These are phyloP conservation scores for Listronotus oregonensis DNA, from an alignment of 1,140 invertebrate species.

Conservation along the genomic window DNA sequence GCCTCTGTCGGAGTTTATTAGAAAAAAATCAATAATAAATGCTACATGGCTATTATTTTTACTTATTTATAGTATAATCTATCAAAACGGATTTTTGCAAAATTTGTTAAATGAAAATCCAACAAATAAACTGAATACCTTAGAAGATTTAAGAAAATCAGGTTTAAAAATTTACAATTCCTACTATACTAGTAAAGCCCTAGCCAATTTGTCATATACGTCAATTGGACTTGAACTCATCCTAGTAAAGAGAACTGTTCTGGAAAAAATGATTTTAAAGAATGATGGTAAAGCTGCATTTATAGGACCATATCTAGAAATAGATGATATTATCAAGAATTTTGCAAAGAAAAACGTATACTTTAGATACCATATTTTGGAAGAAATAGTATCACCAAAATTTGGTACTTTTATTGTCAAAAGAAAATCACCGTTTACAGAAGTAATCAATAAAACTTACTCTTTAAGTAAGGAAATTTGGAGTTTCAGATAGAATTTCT, in stretches of 20 bases:
- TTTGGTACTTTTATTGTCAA: slow-evolving; percentile 2
- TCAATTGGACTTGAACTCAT: neutral
- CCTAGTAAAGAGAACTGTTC: neutral
- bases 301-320: neutral
- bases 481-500: neutral
- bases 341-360: neutral
- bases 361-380: neutral
- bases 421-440: neutral
- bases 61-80: neutral
- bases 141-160: neutral
- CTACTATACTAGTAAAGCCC: neutral
- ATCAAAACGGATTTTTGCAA: neutral
- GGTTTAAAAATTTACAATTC: neutral
- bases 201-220: neutral
- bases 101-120: neutral
- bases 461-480: neutral
- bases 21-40: neutral
- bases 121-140: neutral
- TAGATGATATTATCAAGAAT: neutral
- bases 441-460: neutral
- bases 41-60: neutral
- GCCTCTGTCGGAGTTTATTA: neutral
- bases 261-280: neutral
- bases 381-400: neutral
- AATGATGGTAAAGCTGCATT: slow-evolving; percentile 2